These are phyloP conservation scores for Coptotermes formosanus DNA, from an alignment of 1,140 invertebrate genomes.

Conservation along the genomic window DNA sequence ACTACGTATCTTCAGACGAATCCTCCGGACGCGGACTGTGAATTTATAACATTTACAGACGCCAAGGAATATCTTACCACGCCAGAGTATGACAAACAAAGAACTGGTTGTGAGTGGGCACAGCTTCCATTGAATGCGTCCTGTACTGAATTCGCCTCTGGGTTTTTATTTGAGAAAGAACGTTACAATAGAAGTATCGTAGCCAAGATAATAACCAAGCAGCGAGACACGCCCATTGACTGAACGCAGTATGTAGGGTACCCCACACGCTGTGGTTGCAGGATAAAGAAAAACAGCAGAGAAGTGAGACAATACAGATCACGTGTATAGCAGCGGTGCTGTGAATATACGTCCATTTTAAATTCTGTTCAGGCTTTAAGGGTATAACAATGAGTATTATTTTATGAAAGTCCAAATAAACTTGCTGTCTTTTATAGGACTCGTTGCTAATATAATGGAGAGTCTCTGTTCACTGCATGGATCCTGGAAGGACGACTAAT, in stretches of 20 bases:
- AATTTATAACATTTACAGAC: too few species aligned
- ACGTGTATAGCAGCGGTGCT: background rate
- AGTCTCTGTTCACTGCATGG: background rate
- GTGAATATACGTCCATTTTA: background rate
- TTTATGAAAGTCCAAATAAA: background rate
- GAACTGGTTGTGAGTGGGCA: background rate
- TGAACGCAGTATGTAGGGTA: background rate
- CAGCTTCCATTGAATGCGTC: background rate
- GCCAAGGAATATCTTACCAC: too few species aligned
- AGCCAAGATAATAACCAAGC: background rate
- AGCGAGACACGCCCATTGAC: background rate
- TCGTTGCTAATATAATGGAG: background rate
- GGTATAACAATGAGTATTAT: background rate
- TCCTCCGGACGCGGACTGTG: too few species aligned
- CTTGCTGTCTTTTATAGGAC: background rate
- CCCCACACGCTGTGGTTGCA: background rate
- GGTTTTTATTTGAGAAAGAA: background rate
- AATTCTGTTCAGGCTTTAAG: background rate
- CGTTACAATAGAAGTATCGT: background rate
- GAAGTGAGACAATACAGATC: background rate
- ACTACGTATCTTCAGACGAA: too few species aligned
- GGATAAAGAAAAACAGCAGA: background rate
- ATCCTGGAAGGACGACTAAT: background rate
- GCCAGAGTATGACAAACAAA: too few species aligned
- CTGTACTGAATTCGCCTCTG: background rate